A percentile compares a stretch with the other conserved stretches of the same genome.
Evolutionary conservation across 2,888 invertebrate genomes (phyloP).

Genomic region (Anorthoa munda): DNA sequence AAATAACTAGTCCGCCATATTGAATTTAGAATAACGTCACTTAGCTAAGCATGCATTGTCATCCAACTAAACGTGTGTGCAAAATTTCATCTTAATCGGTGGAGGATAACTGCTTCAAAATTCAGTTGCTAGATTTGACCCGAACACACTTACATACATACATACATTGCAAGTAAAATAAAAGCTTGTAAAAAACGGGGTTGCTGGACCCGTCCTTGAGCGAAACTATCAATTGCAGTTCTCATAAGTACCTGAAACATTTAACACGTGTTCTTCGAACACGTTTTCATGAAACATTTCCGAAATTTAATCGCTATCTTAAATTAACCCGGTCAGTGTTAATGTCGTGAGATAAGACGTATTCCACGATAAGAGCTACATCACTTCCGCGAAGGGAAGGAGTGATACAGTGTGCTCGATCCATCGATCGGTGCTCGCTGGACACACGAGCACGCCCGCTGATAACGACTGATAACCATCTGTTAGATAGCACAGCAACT

Average conservation of each 20-base stretch:
- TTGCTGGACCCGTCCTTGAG: not conserved
- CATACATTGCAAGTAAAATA: too few relatives aligned
- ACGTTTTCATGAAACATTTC: slow-evolving; percentile 19
- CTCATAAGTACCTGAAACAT: not conserved
- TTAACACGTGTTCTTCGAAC: not conserved
- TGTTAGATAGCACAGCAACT: slow-evolving; percentile 78
- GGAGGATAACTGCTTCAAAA: too few relatives aligned
- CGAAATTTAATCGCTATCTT: slow-evolving; percentile 57
- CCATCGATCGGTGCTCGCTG: slow-evolving; percentile 77
- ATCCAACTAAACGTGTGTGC: too few relatives aligned
- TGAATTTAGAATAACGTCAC: too few relatives aligned
- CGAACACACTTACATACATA: too few relatives aligned
- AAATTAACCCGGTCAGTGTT: slow-evolving; percentile 79
- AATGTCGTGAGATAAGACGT: slow-evolving; percentile 71
- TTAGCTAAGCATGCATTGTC: too few relatives aligned
- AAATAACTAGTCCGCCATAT: too few relatives aligned
- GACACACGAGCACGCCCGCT: slow-evolving; percentile 79
- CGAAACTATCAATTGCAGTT: not conserved
- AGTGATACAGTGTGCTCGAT: slow-evolving; percentile 72
- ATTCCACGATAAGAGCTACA: slow-evolving; percentile 54
- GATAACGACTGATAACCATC: slow-evolving; percentile 84
- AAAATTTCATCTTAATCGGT: too few relatives aligned
- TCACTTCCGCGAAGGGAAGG: slow-evolving; percentile 73
- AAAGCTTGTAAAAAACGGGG: not conserved
- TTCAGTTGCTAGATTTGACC: too few relatives aligned